phyloP scores from a whole-genome alignment of 2,888 invertebrate genomes.

The Serripes groenlandicus region DNA sequence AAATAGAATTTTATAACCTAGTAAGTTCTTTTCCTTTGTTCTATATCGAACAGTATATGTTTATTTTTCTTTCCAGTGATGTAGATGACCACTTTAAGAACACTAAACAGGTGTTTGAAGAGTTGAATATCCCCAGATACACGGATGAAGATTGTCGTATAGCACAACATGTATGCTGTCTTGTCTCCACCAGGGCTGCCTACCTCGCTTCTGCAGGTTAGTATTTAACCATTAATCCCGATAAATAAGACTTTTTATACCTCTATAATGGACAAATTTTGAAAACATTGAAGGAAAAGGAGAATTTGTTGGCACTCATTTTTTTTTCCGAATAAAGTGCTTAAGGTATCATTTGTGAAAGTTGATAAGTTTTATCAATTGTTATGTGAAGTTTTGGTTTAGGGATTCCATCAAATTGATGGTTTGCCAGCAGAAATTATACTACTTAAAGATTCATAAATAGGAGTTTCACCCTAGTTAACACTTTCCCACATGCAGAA shows the following conservation, averaged over 20 bases:
- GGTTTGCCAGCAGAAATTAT: too few species aligned
- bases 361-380: too few species aligned
- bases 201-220: constrained; percentile 96
- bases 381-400: too few species aligned
- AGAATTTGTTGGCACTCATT: neutral
- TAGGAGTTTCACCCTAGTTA: too few species aligned
- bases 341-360: too few species aligned
- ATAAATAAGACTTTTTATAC: neutral
- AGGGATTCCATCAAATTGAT: too few species aligned
- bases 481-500: too few species aligned
- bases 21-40: too few species aligned
- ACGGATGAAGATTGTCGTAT: constrained; percentile 96
- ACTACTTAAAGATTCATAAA: too few species aligned
- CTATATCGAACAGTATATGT: too few species aligned
- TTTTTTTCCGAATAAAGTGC: neutral
- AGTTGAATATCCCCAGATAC: constrained; percentile 91
- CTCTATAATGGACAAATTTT: neutral
- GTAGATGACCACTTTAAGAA: constrained; percentile 82
- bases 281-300: neutral
- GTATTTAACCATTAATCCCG: neutral
- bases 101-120: constrained; percentile 89
- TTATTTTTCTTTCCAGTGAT: constrained; percentile 76
- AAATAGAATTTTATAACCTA: too few species aligned
- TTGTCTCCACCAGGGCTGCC: constrained; percentile 96
- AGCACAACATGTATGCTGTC: constrained; percentile 96